Base-by-base conservation (phyloP, 2,113 vertebrate species). In the Nerophis ophidion region DNA sequence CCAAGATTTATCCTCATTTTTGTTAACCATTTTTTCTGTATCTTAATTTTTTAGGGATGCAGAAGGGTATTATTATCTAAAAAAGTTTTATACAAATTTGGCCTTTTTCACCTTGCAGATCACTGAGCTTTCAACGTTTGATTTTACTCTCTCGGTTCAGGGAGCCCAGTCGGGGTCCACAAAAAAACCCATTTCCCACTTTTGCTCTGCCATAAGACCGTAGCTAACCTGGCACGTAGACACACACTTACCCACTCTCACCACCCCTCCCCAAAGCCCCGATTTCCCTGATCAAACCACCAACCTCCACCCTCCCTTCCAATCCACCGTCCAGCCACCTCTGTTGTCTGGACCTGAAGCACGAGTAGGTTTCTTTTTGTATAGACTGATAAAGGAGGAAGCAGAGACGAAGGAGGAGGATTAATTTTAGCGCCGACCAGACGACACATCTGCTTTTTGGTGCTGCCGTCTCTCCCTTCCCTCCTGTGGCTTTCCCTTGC, bases 381-480 rank as follows among this genome's bases (percentile, higher is more conserved):
- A 82, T 86, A 66, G 60, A 51, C 34, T 70, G 87, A 91, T 88
- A 91, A 91, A 89, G 85, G 84, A 76, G 79, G 80, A 80, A 92
- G 90, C 70, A 19, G 64, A 11, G 65, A 62, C 38, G 59, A 76
- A 91, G 88, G 91, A 91, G 90, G 91, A 87, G 89, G 89, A 91
- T 90, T 88, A 74, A 88, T 91, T 86, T 91, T 86, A 92, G 92
- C 89, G 53, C 74, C 76, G 82, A 83, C 90, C 89, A 92, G 88
- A 86, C 68, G 68, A 86, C 79, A 86, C 84, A 87, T 86, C 87
- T 91, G 85, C 91, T 89, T 79, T 80, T 81, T 79, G 40, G 80
- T 78, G 82, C 74, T 51, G 56, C 61, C 80, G 74, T 82, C 75
- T 81, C 65, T 69, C 70, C 73, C 54, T 63, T 62, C 61, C 75